Conservation (phyloP, 2,888 invertebrate species). For the Cryptosula pallasiana region DNA sequence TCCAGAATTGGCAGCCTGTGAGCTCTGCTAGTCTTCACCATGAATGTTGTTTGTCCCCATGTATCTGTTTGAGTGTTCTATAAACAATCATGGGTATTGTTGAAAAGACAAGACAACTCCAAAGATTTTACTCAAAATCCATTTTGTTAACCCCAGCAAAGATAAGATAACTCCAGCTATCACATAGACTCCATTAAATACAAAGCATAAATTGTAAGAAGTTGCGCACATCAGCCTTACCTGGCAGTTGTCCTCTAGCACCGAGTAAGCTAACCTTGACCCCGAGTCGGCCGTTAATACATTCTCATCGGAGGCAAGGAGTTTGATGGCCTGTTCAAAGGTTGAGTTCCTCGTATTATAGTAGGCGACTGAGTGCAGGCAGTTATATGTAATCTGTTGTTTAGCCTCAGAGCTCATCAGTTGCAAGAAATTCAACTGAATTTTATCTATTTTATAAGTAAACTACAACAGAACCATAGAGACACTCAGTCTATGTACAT, state of each 20-base stretch:
- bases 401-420: slow-evolving; percentile 69
- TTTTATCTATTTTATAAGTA: slow-evolving; percentile 78
- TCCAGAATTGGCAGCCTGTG: slow-evolving; percentile 75
- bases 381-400: slow-evolving; percentile 82
- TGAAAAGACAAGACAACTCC: too few relatives aligned
- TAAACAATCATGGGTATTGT: background rate
- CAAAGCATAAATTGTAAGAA: too few relatives aligned
- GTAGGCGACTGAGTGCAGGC: slow-evolving; percentile 76
- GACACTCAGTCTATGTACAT: too few relatives aligned
- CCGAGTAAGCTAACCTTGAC: slow-evolving; percentile 66
- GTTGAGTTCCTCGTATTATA: slow-evolving; percentile 67
- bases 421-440: slow-evolving; percentile 80
- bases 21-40: slow-evolving; percentile 74
- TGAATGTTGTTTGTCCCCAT: slow-evolving; percentile 74
- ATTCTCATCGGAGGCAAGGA: slow-evolving; percentile 75
- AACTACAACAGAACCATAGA: slow-evolving; percentile 59
- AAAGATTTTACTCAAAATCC: too few relatives aligned
- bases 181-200: too few relatives aligned
- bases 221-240: too few relatives aligned
- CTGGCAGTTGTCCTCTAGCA: slow-evolving; percentile 73
- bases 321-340: slow-evolving; percentile 65
- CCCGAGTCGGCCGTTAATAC: slow-evolving; percentile 74
- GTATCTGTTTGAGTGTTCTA: slow-evolving; percentile 45
- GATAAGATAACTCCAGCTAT: too few relatives aligned
- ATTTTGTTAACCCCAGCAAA: too few relatives aligned